Conservation (phyloP, 2,797 vertebrate genomes). For the Lagocephalus sceleratus region DNA sequence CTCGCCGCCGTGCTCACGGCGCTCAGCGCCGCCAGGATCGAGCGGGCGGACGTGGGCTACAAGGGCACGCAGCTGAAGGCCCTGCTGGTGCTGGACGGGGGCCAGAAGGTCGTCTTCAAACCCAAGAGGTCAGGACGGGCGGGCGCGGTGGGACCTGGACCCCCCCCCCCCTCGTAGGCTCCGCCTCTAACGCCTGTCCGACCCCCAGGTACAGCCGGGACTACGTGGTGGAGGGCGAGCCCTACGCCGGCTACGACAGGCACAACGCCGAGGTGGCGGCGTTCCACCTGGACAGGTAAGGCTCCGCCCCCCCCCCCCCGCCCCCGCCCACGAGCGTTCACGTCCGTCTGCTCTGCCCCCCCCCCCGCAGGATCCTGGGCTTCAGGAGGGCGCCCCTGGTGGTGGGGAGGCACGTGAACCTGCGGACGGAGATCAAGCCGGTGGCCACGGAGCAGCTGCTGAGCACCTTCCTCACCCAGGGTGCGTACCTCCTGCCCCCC, state of each 20-base stretch:
- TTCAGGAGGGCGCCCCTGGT: conserved; percentile 94
- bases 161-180: too few relatives aligned
- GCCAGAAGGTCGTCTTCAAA: conserved; percentile 98
- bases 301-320: neutral
- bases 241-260: conserved; percentile 94
- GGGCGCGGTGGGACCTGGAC: too few relatives aligned
- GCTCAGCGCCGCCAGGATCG: conserved; percentile 84
- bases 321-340: too few relatives aligned
- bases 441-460: conserved; percentile 95
- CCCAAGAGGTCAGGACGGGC: conserved; percentile 89
- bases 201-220: conserved; percentile 87
- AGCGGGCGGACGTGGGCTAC: conserved; percentile 94
- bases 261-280: conserved; percentile 98
- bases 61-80: conserved; percentile 98
- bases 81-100: conserved; percentile 91
- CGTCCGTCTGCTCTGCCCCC: neutral
- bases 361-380: conserved; percentile 85
- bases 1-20: conserved; percentile 90
- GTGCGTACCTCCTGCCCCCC: conserved; percentile 65
- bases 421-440: conserved; percentile 92
- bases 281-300: conserved; percentile 95
- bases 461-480: conserved; percentile 91
- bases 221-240: conserved; percentile 93
- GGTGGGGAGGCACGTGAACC: conserved; percentile 90
- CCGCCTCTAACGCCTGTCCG: too few relatives aligned